Base-by-base conservation (phyloP, 2,797 vertebrate species). In the Sphenodon punctatus region DNA sequence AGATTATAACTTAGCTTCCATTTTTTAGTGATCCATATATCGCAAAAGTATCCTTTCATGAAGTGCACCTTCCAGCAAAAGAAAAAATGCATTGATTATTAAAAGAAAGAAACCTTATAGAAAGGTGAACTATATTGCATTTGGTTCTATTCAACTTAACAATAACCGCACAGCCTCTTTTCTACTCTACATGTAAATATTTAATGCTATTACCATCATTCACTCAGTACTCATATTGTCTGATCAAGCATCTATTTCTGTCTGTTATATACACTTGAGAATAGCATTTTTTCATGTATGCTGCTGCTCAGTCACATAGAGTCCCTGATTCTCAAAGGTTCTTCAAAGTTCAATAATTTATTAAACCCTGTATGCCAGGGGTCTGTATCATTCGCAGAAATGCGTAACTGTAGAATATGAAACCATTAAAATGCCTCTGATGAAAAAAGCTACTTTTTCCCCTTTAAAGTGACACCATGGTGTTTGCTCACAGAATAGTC, bases 331-430 rank as follows among this genome's bases (percentile, higher is more conserved):
- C 91, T 93, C 93, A 93, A 92, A 93, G 88, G 86, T 85, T 93
- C 92, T 84, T 91, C 89, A n/a, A 84, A 95, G 94, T 94, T 93
- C 92, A 93, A 92, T 95, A 79, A 94, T 96, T 95, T 92, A 96
- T 95, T 93, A 94, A 93, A 92, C 81, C 80, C 43, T 6, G 5
- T 6, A 2, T 63, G 78, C 79, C n/a, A 64, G 79, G 86, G 89
- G 81, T 81, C 64, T 53, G 80, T 58, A 88, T 79, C 72, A 20
- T 78, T 85, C 49, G 38, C 77, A 88, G 84, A 88, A 89, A 86
- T 13, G 30, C 49, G 43, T 46, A 84, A 92, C 72, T 51, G 75
- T 34, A 69, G 80, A 75, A 68, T 64, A 71, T 25, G 72, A 59
- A 85, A 67, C 75, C 80, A 85, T 72, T 87, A 75, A 88, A 75